Evolutionary conservation across 23 tunicate genomes (phyloP).

Genomic region (Clavelina lepadiformis): DNA sequence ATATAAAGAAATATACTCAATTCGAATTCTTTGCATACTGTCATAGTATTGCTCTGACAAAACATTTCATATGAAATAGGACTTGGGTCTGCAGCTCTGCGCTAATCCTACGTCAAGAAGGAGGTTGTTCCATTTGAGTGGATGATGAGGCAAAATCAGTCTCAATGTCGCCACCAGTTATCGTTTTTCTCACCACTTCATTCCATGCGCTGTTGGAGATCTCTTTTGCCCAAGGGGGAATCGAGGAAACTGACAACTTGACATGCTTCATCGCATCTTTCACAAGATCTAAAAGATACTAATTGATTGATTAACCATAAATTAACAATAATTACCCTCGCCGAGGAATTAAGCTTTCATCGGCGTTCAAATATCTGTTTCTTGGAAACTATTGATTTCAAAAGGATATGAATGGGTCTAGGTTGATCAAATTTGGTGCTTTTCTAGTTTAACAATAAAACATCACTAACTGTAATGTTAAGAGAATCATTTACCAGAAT

Average conservation of each 20-base stretch:
- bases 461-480: neutral
- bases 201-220: conserved; percentile 63
- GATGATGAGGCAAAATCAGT: too few species aligned
- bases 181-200: conserved; percentile 31
- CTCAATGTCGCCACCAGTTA: too few species aligned
- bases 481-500: conserved; percentile 2
- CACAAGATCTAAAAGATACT: conserved; percentile 38
- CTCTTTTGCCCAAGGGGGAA: conserved; percentile 65
- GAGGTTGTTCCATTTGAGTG: too few species aligned
- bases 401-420: neutral
- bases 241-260: conserved; percentile 11
- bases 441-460: neutral
- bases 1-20: too few species aligned
- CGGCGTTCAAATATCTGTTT: too few species aligned
- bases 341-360: too few species aligned
- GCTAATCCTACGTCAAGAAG: too few species aligned
- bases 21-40: too few species aligned
- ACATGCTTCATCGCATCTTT: conserved; percentile 43
- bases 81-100: too few species aligned
- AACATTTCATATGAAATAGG: too few species aligned
- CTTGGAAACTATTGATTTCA: neutral
- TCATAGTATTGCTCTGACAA: too few species aligned
- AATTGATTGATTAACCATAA: neutral
- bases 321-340: neutral
- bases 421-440: neutral